A percentile compares a stretch with the other conserved stretches of the same genome.
Evolutionary conservation across 2,797 vertebrate genomes (phyloP).

Genomic region (Peromyscus attwateri): DNA sequence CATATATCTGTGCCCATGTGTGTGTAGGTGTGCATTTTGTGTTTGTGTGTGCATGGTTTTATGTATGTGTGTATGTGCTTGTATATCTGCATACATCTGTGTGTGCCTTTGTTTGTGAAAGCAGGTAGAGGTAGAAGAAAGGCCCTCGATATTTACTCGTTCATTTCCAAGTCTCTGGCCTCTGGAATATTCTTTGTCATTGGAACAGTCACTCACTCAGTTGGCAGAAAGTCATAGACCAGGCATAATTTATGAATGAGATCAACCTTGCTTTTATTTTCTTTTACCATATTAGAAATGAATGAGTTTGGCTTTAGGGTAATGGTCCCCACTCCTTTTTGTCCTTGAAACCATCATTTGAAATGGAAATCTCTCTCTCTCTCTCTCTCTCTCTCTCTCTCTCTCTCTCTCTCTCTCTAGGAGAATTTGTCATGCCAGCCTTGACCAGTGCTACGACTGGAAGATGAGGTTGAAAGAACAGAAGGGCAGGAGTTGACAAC

Average conservation of each 20-base stretch:
- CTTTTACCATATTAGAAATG: conserved; percentile 41
- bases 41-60: accelerated
- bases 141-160: conserved; percentile 11
- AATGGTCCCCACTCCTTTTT: background rate
- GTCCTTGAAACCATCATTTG: background rate
- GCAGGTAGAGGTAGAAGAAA: background rate
- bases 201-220: conserved; percentile 1
- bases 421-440: background rate
- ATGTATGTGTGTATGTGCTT: accelerated
- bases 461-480: background rate
- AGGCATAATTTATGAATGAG: conserved; percentile 55
- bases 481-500: accelerated
- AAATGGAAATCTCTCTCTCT: background rate
- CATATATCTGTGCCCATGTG: background rate
- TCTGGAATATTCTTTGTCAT: conserved; percentile 53
- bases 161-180: background rate
- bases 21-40: background rate
- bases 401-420: background rate
- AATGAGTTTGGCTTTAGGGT: conserved; percentile 42
- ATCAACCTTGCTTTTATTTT: conserved; percentile 23
- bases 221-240: conserved; percentile 41
- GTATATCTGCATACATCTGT: no score
- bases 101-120: background rate
- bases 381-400: no score
- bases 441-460: background rate